phyloP scores from a whole-genome alignment of 2,797 vertebrate genomes.

The Graptemys geographica region DNA sequence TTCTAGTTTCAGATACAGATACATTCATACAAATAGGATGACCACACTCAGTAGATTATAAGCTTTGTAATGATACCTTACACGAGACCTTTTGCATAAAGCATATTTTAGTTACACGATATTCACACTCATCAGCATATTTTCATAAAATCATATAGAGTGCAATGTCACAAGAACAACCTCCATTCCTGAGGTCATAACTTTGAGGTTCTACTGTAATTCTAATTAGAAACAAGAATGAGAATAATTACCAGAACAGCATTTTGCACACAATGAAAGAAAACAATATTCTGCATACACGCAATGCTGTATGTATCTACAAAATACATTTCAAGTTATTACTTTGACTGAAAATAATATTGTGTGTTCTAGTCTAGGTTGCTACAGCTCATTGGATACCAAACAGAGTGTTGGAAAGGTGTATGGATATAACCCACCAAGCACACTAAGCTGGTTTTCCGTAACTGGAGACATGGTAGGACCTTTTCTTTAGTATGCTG shows the following conservation, averaged over 20 bases:
- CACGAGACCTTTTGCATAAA: too few species aligned
- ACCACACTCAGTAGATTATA: too few species aligned
- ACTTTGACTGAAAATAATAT: not conserved
- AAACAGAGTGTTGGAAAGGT: constrained; percentile 76
- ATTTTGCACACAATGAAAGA: not conserved
- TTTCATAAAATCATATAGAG: too few species aligned
- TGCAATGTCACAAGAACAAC: too few species aligned
- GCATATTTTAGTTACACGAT: too few species aligned
- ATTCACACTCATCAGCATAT: too few species aligned
- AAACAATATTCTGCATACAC: not conserved
- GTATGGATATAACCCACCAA: constrained; percentile 77
- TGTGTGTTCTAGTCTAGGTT: constrained; percentile 39
- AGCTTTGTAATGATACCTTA: too few species aligned
- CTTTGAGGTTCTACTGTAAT: not conserved
- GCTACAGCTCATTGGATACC: not conserved
- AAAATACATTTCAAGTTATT: not conserved
- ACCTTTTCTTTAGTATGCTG: not conserved
- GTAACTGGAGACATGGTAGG: constrained; percentile 79
- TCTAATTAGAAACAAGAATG: not conserved
- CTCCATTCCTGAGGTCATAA: too few species aligned
- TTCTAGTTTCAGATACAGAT: too few species aligned
- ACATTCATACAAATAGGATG: too few species aligned
- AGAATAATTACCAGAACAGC: not conserved
- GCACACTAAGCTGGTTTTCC: constrained; percentile 45
- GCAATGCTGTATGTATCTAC: not conserved